A percentile compares a stretch with the other conserved stretches of the same genome.
These are phyloP conservation scores for Galeopsomyia nigrocyanea DNA, from an alignment of 2,888 invertebrate genomes.

Conservation along the genomic window DNA sequence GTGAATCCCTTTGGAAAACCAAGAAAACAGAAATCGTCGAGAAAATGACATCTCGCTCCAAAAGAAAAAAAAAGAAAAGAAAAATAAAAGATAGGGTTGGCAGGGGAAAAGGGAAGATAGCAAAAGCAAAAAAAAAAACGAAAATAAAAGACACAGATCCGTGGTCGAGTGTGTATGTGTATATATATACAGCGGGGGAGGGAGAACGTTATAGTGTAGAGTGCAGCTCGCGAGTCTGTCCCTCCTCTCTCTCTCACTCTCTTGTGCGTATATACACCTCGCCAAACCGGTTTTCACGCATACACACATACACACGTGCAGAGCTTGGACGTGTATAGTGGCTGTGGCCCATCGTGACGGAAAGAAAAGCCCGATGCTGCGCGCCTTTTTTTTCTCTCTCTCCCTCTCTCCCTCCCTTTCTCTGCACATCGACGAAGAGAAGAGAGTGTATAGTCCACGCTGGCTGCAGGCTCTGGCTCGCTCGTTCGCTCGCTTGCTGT, in stretches of 20 bases:
- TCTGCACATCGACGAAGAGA: constrained; percentile 1
- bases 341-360: constrained; percentile 51
- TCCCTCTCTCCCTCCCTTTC: constrained; percentile 39
- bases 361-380: constrained; percentile 57
- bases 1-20: too few species aligned
- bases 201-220: too few species aligned
- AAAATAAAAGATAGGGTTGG: too few species aligned
- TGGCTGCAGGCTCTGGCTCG: constrained; percentile 18
- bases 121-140: too few species aligned
- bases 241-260: constrained; percentile 17
- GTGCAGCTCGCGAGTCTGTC: not conserved
- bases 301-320: constrained; percentile 1
- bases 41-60: too few species aligned
- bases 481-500: constrained; percentile 9
- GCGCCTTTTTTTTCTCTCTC: constrained; percentile 45
- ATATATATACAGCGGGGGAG: too few species aligned
- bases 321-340: constrained; percentile 1
- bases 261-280: constrained; percentile 2
- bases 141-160: too few species aligned
- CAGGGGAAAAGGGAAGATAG: too few species aligned
- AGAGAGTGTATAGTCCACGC: not conserved
- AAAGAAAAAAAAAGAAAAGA: too few species aligned
- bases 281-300: not conserved
- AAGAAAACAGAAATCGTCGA: too few species aligned
- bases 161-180: too few species aligned